phyloP scores from a whole-genome alignment of 2,797 vertebrate genomes.

The Paguma larvata region DNA sequence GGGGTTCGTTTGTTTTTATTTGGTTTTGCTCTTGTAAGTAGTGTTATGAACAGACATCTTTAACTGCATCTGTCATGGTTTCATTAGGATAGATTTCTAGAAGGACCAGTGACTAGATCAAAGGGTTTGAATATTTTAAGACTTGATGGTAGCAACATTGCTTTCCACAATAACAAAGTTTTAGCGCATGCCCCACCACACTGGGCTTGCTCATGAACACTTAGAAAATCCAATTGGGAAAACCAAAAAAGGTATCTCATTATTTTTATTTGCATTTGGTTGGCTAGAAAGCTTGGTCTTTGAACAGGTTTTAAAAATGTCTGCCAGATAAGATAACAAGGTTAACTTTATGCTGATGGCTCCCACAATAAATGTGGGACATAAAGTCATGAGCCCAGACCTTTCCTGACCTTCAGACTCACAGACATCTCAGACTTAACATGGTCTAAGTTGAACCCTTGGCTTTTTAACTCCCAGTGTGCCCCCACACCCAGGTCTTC shows the following conservation, averaged over 20 bases:
- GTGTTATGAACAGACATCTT: constrained; percentile 1
- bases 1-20: neutral
- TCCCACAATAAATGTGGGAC: neutral
- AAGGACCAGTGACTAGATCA: neutral
- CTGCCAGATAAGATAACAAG: neutral
- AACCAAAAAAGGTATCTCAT: constrained; percentile 1
- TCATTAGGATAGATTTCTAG: constrained; percentile 52
- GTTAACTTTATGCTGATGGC: neutral
- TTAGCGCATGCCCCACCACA: neutral
- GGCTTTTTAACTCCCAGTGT: neutral
- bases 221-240: neutral
- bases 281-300: constrained; percentile 57
- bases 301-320: constrained; percentile 4
- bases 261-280: constrained; percentile 63
- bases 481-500: neutral
- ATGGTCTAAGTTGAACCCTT: neutral
- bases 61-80: constrained; percentile 39
- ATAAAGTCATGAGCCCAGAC: neutral
- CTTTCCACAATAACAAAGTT: constrained; percentile 49
- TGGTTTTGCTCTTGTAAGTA: constrained; percentile 50
- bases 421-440: constrained; percentile 24
- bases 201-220: neutral
- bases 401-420: neutral
- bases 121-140: constrained; percentile 57
- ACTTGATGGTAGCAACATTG: constrained; percentile 13